Conservation (phyloP, 2,888 invertebrate genomes). For the Lasiommata megera region DNA sequence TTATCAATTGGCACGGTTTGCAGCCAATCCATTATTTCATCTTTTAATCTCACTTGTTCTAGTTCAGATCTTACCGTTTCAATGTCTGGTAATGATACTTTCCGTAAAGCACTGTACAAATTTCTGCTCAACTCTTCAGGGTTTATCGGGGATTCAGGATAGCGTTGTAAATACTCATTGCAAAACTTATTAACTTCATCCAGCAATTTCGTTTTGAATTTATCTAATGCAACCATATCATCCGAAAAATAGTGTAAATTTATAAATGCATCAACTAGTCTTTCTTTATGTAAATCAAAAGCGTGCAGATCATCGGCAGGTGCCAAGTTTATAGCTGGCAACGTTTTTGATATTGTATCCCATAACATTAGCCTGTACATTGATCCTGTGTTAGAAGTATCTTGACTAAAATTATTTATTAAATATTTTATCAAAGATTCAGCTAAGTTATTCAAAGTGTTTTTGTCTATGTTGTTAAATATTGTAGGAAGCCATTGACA, state of each 20-base stretch:
- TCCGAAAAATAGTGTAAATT: constrained; percentile 46
- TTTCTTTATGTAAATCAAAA: constrained; percentile 53
- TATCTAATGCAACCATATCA: constrained; percentile 34
- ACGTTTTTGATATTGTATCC: constrained; percentile 45
- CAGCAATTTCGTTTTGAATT: constrained; percentile 45
- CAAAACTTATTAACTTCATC: constrained; percentile 50
- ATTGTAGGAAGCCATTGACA: constrained; percentile 20
- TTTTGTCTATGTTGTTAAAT: constrained; percentile 5
- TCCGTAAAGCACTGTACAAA: constrained; percentile 46
- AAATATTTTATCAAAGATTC: constrained; percentile 23
- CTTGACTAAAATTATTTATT: constrained; percentile 6
- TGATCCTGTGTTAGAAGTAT: neutral
- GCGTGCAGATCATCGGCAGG: constrained; percentile 42
- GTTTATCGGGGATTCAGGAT: constrained; percentile 42
- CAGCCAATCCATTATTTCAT: constrained; percentile 47
- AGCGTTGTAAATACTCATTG: constrained; percentile 45
- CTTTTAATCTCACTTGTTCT: constrained; percentile 47
- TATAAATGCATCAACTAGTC: constrained; percentile 56
- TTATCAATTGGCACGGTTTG: constrained; percentile 9
- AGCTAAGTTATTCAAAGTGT: constrained; percentile 11
- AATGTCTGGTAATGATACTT: constrained; percentile 45
- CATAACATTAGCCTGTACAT: constrained; percentile 49
- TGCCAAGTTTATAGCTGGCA: constrained; percentile 38
- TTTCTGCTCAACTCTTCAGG: constrained; percentile 42
- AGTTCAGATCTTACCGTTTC: constrained; percentile 46